Evolutionary conservation across 2,113 vertebrate genomes (phyloP), one percentile per base, ranked within the genome.

Genomic region (Xenopus laevis): DNA sequence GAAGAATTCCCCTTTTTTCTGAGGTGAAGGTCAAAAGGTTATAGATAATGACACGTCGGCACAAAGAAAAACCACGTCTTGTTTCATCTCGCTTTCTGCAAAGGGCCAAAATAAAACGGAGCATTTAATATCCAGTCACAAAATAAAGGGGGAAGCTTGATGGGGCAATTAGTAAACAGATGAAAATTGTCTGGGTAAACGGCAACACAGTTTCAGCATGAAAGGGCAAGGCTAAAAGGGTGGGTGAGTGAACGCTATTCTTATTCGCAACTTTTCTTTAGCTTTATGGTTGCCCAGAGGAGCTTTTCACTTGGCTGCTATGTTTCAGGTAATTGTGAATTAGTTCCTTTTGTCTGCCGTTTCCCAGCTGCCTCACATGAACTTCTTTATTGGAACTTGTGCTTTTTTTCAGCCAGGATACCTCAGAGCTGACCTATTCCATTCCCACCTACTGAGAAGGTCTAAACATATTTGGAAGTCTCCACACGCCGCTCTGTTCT

Each of bases 291-390:
- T 70, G 58, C 58, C 46, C 59, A 16, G 27, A 58, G 66, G 65
- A 69, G n/a, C n/a, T 55, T 73, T 76, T 76, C 65, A 55, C 21
- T 50, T 69, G 44, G 53, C 68, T 50, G 53, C 73, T 61, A 69
- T 69, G 58, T 76, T 76, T 62, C 73, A 69, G 66, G 66, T 69
- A 77, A 70, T 77, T 77, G 74, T 70, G 74, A 77, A 77, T 70
- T 70, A 64, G 59, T 7, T 13, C 8, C 67, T 57, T 23, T 77
- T 77, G 74, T 77, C 52, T 23, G 50, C 18, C n/a, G 33, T 63
- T 70, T 55, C 73, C 53, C 73, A 69, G 27, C 46, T 55, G 33
- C 66, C 30, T 53, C 50, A 63, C 30, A 16, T 17, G 27, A 75
- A n/a, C 10, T 59, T 70, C 33, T 59, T 58, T 59, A 50, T 33